A percentile compares a stretch with the other conserved stretches of the same genome.
Evolutionary conservation across 1,140 invertebrate genomes (phyloP).

Genomic region (Euura saliciscinereae): DNA sequence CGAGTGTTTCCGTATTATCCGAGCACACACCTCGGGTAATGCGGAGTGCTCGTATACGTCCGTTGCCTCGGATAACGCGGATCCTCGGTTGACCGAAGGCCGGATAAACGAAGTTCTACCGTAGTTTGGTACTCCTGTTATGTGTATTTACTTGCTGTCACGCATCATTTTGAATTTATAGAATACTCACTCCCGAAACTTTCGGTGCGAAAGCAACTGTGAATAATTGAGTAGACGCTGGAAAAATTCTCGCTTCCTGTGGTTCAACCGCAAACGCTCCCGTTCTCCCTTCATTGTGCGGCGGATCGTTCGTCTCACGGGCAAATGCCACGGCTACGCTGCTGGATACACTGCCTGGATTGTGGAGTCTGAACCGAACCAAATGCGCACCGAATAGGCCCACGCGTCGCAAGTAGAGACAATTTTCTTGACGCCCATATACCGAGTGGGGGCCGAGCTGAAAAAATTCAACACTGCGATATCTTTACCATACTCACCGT

Average conservation of each 20-base stretch:
- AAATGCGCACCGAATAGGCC: slow-evolving; percentile 29
- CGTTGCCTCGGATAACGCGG: background rate
- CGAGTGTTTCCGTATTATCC: too few species aligned
- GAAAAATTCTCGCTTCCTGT: slow-evolving; percentile 26
- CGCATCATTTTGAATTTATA: background rate
- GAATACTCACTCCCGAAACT: slow-evolving; percentile 32
- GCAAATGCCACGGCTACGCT: slow-evolving; percentile 29
- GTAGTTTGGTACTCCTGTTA: too few species aligned
- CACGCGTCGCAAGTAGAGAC: slow-evolving; percentile 38
- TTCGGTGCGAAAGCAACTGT: slow-evolving; percentile 38
- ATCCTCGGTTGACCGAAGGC: background rate
- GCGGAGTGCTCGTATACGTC: too few species aligned
- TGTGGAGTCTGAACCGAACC: slow-evolving; percentile 34
- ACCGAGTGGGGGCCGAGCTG: slow-evolving; percentile 24
- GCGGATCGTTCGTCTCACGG: slow-evolving; percentile 16
- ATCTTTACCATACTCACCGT: too few species aligned
- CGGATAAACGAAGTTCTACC: too few species aligned
- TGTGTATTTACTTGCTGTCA: background rate
- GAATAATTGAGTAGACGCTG: slow-evolving; percentile 36
- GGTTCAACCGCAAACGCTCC: slow-evolving; percentile 37
- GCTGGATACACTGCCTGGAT: slow-evolving; percentile 35
- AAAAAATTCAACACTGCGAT: background rate
- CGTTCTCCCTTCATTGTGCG: background rate
- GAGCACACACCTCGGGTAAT: too few species aligned
- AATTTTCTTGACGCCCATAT: slow-evolving; percentile 34